Evolutionary conservation across 23 tunicate genomes (phyloP), one percentile per base, ranked within the genome.

Genomic region (Botrylloides violaceus): DNA sequence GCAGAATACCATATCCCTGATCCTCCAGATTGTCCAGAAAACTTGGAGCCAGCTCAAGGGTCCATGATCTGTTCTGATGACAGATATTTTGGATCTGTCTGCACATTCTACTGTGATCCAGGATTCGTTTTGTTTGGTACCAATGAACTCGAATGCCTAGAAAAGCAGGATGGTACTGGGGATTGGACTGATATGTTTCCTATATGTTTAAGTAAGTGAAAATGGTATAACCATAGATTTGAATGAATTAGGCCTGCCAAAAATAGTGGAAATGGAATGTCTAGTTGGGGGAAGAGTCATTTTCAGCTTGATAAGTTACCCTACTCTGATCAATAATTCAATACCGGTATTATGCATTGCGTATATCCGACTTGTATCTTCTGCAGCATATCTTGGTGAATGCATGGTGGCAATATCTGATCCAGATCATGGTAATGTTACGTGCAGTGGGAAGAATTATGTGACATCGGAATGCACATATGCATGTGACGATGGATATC

Each of bases 401-500:
- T 68, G 74, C 37, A 7, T 37, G 26, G 32, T 26, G 25, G 7
- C 74, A 37, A 23, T 32, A 19, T 25, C 22, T 19, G 43, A 35
- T 26, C 74, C 58, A 5, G 2, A 32, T 5, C 29, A 68, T 68
- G 74, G 74, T 24, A 36, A 43, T 2, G 58, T 68, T 20, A 32
- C 3, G 0, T 68, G 74, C 26, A 68, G 56, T 5, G 74, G 74
- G 26, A 43, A 68, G 2, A 19, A 39, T 1, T 68, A 68, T 43
- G 74, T 68, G 21, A 68, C 58, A 43, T 68, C 74, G 4, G 74
- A 32, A 39, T 68, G 74, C 37, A 68, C 58, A 0, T 68, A 32
- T 43, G 21, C 74, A 9, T 68, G 74, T 43, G 37, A 1, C 5
- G 74, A 68, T 20, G 74, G 37, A 68, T 68, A 68, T 37, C 74